A percentile compares a stretch with the other conserved stretches of the same genome.
Conservation (phyloP, 1,140 invertebrate genomes). For the Drosophila nasuta region DNA sequence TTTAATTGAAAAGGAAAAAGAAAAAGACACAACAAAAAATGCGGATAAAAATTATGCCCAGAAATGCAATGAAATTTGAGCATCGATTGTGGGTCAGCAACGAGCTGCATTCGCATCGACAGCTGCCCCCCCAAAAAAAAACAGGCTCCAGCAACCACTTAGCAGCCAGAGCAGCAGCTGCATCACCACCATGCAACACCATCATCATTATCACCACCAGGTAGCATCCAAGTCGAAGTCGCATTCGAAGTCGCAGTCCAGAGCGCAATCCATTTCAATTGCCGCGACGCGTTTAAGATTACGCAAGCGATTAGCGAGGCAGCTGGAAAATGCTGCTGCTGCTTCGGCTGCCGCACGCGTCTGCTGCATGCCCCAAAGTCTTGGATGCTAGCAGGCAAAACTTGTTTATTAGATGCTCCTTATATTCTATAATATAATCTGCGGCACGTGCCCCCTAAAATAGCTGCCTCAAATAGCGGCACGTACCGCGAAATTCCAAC, state of each 20-base stretch:
- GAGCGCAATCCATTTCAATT: conserved; percentile 77
- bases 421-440: conserved; percentile 37
- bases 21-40: too few species aligned
- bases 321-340: conserved; percentile 70
- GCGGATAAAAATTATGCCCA: conserved; percentile 24
- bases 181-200: conserved; percentile 37
- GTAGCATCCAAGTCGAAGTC: conserved; percentile 37
- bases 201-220: conserved; percentile 37
- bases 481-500: conserved; percentile 1
- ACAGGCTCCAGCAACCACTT: conserved; percentile 49
- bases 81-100: conserved; percentile 74
- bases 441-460: conserved; percentile 43
- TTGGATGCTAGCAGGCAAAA: conserved; percentile 41
- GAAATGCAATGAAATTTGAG: conserved; percentile 78
- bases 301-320: conserved; percentile 77
- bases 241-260: neutral
- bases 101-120: conserved; percentile 34
- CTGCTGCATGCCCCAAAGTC: conserved; percentile 35
- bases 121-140: conserved; percentile 49
- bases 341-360: conserved; percentile 24
- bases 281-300: conserved; percentile 78
- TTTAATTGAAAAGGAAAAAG: conserved; percentile 64
- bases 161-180: conserved; percentile 46
- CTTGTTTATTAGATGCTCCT: conserved; percentile 76
- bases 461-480: conserved; percentile 7